A percentile compares a stretch with the other conserved stretches of the same genome.
These are phyloP conservation scores for Limnodromus scolopaceus DNA, from an alignment of 2,797 vertebrate species.

Conservation along the genomic window DNA sequence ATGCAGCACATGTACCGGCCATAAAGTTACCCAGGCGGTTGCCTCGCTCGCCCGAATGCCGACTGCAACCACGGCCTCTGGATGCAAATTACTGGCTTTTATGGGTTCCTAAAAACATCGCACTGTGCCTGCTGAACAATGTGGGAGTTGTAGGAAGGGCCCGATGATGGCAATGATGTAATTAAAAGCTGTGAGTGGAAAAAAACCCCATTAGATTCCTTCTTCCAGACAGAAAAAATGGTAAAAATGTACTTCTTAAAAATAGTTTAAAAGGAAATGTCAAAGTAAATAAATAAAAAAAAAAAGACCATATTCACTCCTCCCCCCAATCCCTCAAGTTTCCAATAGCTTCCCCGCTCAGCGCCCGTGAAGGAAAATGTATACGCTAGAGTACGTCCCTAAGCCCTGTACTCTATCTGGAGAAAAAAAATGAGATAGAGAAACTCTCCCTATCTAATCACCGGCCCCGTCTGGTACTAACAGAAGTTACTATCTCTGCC, in stretches of 20 bases:
- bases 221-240: constrained; percentile 40
- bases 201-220: constrained; percentile 3
- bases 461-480: constrained; percentile 15
- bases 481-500: constrained; percentile 58
- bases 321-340: background rate
- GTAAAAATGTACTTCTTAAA: constrained; percentile 34
- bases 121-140: constrained; percentile 44
- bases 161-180: background rate
- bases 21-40: constrained; percentile 31
- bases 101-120: constrained; percentile 58
- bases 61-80: background rate
- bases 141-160: constrained; percentile 41
- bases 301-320: background rate
- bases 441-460: constrained; percentile 50
- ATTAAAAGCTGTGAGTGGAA: constrained; percentile 52
- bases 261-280: constrained; percentile 35
- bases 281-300: constrained; percentile 48
- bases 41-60: background rate
- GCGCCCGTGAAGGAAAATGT: background rate
- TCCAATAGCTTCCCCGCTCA: constrained; percentile 42
- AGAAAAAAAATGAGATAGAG: constrained; percentile 11
- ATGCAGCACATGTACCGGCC: background rate
- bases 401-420: constrained; percentile 10
- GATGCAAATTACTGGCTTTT: constrained; percentile 55
- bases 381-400: background rate